Evolutionary conservation across 2,888 invertebrate genomes (phyloP), one percentile per base, ranked within the genome.

Genomic region (Caenorhabditis auriculariae): DNA sequence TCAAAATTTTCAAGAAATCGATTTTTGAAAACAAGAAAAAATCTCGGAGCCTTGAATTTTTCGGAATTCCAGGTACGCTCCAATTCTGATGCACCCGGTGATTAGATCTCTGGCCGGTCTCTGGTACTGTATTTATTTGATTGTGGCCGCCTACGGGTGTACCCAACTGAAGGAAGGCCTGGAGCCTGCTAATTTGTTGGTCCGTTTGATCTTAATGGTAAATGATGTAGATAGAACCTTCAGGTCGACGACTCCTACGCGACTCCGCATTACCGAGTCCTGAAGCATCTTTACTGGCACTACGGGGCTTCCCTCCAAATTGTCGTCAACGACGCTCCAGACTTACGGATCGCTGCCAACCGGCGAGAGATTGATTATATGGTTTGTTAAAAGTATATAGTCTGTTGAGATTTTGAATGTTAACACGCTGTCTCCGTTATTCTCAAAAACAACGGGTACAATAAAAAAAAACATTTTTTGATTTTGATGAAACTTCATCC

Each of bases 11-110:
- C n/a, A n/a, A n/a, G n/a, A n/a, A n/a, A n/a, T n/a, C n/a, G n/a
- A n/a, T n/a, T n/a, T n/a, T n/a, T n/a, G n/a, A n/a, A n/a, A n/a
- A n/a, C n/a, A n/a, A n/a, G n/a, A n/a, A n/a, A n/a, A n/a, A n/a
- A n/a, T n/a, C n/a, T n/a, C n/a, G n/a, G n/a, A n/a, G n/a, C n/a
- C n/a, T n/a, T n/a, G n/a, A n/a, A n/a, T n/a, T n/a, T n/a, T n/a
- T n/a, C n/a, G n/a, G n/a, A n/a, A n/a, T n/a, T 48, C 15, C 44
- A 59, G 63, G 64, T 76, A 69, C 58, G 77, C 72, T 9, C 74
- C 76, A 2, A 60, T 75, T 12, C 60, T 78, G n/a, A 72, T 75
- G 67, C 73, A 75, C 37, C 76, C 76, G 0, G 54, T 66, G n/a
- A 66, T 76, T 4, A 66, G 72, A 23, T 46, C 46, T 4, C 43